These are phyloP conservation scores for Labia minor DNA, from an alignment of 2,888 invertebrate genomes.

Conservation along the genomic window DNA sequence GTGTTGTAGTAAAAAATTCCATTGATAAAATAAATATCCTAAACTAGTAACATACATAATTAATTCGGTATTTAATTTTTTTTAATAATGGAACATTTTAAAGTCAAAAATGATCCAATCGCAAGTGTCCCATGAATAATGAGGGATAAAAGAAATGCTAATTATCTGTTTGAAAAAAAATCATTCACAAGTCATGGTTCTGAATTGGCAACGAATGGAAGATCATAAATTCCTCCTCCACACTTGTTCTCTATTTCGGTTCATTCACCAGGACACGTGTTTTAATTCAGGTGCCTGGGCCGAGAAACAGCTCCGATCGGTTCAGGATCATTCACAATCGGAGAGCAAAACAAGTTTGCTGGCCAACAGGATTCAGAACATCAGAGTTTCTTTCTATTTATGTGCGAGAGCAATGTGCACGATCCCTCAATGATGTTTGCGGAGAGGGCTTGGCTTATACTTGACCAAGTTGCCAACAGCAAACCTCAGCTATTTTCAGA, in stretches of 20 bases:
- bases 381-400: not conserved
- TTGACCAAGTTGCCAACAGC: not conserved
- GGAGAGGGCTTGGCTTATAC: not conserved
- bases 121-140: not conserved
- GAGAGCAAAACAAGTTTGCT: not conserved
- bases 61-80: too few relatives aligned
- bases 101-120: too few relatives aligned
- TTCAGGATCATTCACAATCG: conserved; percentile 9
- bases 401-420: not conserved
- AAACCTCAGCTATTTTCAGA: not conserved
- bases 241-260: not conserved
- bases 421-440: not conserved
- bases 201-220: not conserved
- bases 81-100: too few relatives aligned
- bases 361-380: not conserved
- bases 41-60: too few relatives aligned
- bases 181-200: conserved; percentile 1
- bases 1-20: too few relatives aligned
- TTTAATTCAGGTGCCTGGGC: not conserved
- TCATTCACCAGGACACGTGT: conserved; percentile 13
- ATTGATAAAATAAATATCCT: too few relatives aligned
- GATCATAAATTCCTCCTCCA: not conserved
- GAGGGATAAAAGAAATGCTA: not conserved
- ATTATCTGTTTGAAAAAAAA: not conserved
- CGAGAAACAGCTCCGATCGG: not conserved